These are phyloP conservation scores for Coremacera marginata DNA, from an alignment of 2,888 invertebrate species.

Conservation along the genomic window DNA sequence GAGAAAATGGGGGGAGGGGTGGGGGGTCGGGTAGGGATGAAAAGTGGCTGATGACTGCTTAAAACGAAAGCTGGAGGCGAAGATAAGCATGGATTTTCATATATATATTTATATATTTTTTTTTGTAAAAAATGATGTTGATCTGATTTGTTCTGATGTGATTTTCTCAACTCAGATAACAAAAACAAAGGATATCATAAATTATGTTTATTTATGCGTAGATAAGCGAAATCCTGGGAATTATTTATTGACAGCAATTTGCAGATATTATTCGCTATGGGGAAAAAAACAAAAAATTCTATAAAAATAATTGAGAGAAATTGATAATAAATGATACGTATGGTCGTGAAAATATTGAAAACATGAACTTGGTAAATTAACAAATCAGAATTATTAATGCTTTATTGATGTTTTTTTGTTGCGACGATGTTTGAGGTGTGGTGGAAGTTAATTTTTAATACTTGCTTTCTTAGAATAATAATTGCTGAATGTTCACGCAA, in stretches of 20 bases:
- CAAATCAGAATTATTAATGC: neutral
- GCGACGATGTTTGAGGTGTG: too few species aligned
- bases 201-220: slow-evolving; percentile 21
- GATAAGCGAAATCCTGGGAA: slow-evolving; percentile 4
- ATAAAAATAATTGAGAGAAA: neutral
- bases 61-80: neutral
- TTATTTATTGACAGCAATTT: slow-evolving; percentile 29
- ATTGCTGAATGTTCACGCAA: too few species aligned
- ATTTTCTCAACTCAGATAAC: neutral
- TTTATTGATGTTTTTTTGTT: too few species aligned
- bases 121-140: slow-evolving; percentile 23
- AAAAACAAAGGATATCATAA: neutral
- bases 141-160: slow-evolving; percentile 13
- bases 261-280: slow-evolving; percentile 11
- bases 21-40: too few species aligned
- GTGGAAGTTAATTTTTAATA: too few species aligned
- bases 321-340: too few species aligned
- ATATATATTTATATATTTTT: too few species aligned
- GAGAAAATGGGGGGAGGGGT: too few species aligned
- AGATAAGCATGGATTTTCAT: neutral
- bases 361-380: neutral
- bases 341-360: neutral
- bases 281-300: neutral
- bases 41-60: too few species aligned
- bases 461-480: too few species aligned